A percentile compares a stretch with the other conserved stretches of the same genome.
Evolutionary conservation across 2,113 vertebrate species (phyloP).

Genomic region (Pitta sordida): DNA sequence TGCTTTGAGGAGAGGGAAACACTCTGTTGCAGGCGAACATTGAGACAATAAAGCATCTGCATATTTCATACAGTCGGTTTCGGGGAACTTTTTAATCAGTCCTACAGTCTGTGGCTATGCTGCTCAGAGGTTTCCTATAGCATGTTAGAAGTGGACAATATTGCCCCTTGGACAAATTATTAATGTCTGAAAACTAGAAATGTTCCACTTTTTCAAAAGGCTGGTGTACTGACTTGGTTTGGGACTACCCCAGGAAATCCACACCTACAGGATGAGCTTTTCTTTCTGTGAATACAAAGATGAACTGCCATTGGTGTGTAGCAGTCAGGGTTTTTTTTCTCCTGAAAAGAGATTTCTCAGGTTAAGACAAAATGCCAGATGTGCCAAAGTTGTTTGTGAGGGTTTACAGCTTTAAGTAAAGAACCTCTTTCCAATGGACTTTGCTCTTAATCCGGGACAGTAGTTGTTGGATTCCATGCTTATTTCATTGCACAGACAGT

Average conservation of each 20-base stretch:
- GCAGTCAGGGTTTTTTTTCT: neutral
- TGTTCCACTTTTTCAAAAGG: neutral
- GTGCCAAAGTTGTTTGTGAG: neutral
- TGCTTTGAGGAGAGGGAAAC: neutral
- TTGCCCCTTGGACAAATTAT: neutral
- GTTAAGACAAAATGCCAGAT: neutral
- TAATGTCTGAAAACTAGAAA: neutral
- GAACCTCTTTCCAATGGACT: neutral
- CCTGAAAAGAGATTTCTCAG: neutral
- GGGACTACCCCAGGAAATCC: neutral
- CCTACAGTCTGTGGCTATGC: neutral
- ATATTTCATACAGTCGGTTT: neutral
- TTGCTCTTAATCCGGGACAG: neutral
- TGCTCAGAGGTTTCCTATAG: neutral
- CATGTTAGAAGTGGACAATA: neutral
- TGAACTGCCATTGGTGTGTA: neutral
- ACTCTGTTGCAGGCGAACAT: neutral
- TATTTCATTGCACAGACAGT: neutral
- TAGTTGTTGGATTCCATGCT: neutral
- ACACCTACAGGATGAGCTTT: neutral
- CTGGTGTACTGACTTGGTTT: neutral
- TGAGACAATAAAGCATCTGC: neutral
- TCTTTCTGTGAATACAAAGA: neutral
- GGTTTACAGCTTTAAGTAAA: neutral
- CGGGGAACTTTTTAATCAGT: neutral